phyloP scores from a whole-genome alignment of 2,888 invertebrate genomes.

The Drosophila dives region DNA sequence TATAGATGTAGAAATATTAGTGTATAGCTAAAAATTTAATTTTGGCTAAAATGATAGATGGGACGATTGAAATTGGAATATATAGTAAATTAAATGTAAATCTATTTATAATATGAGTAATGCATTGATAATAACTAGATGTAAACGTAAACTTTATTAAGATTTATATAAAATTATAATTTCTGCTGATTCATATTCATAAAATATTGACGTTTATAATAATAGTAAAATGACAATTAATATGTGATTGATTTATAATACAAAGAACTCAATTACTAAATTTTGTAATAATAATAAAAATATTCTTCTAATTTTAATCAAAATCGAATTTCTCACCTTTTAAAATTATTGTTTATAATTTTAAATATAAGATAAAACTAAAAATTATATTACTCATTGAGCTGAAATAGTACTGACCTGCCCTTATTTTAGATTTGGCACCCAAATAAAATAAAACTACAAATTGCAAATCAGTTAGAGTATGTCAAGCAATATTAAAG shows the following conservation, averaged over 20 bases:
- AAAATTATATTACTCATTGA: not conserved
- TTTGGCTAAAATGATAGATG: not conserved
- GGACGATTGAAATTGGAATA: not conserved
- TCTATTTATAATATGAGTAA: not conserved
- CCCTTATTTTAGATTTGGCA: not conserved
- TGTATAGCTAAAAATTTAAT: not conserved
- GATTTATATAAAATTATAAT: too few relatives aligned
- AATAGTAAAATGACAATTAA: not conserved
- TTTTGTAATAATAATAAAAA: not conserved
- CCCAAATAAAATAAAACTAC: not conserved
- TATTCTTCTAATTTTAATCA: not conserved
- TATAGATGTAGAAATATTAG: constrained; percentile 8
- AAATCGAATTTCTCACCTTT: not conserved
- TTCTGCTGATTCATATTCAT: too few relatives aligned
- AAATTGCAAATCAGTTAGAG: not conserved
- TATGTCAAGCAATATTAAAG: constrained; percentile 9
- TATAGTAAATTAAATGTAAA: not conserved
- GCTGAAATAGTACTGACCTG: not conserved
- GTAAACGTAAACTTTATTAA: too few relatives aligned
- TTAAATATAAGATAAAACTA: not conserved
- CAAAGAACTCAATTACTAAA: not conserved
- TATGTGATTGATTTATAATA: not conserved
- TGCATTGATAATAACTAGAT: too few relatives aligned
- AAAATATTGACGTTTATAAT: not conserved
- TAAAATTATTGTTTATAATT: not conserved